Conservation (phyloP, 2,797 vertebrate species). For the Myotis vivesi region DNA sequence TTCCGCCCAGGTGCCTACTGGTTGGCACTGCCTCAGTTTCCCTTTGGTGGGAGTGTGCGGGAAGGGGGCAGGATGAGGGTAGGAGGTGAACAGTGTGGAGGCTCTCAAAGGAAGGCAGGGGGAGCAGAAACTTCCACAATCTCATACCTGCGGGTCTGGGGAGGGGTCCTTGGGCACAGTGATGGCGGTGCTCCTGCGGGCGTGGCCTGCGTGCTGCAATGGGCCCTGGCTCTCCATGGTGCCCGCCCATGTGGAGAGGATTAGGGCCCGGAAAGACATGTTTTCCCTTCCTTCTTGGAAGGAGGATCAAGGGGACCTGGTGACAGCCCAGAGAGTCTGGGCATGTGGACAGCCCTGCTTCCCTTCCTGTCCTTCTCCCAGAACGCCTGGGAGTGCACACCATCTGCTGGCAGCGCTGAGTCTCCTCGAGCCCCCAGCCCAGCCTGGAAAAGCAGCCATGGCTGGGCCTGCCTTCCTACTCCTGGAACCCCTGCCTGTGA, state of each 20-base stretch:
- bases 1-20: background rate
- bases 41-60: background rate
- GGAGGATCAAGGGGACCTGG: slow-evolving; percentile 77
- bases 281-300: slow-evolving; percentile 74
- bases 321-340: slow-evolving; percentile 73
- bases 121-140: background rate
- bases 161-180: background rate
- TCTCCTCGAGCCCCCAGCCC: background rate
- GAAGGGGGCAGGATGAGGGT: background rate
- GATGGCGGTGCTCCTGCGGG: background rate
- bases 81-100: background rate
- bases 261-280: slow-evolving; percentile 71
- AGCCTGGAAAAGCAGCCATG: background rate
- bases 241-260: slow-evolving; percentile 77
- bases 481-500: background rate
- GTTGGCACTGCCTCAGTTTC: background rate
- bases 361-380: slow-evolving; percentile 55
- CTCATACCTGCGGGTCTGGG: background rate
- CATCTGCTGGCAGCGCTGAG: slow-evolving; percentile 51
- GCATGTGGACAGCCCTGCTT: slow-evolving; percentile 57
- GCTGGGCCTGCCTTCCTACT: background rate
- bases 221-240: background rate
- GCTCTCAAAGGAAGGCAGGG: background rate
- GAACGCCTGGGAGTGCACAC: slow-evolving; percentile 48
- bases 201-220: background rate